Conservation (phyloP, 2,113 vertebrate species). For the Callionymus lyra region DNA sequence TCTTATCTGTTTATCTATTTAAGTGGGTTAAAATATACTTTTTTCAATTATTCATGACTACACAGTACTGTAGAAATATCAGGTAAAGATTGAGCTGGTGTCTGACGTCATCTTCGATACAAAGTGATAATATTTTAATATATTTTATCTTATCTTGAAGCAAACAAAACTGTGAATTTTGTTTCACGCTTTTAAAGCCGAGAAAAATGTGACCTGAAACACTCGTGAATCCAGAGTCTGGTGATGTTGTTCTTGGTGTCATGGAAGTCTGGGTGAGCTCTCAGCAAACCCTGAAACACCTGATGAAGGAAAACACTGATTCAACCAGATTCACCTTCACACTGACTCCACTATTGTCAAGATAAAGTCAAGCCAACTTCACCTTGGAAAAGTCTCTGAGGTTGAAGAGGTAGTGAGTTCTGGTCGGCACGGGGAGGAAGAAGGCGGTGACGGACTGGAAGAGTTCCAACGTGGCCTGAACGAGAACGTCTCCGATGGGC, state of each 20-base stretch:
- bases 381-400: constrained; percentile 89
- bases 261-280: constrained; percentile 75
- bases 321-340: no score
- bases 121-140: no score
- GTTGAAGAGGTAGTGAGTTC: constrained; percentile 88
- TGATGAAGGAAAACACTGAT: constrained; percentile 19
- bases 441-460: constrained; percentile 66
- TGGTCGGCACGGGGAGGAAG: constrained; percentile 81
- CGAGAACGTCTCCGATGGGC: constrained; percentile 70
- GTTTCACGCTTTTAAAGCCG: not conserved
- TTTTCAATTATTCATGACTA: no score
- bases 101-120: no score
- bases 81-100: no score
- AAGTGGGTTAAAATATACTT: no score
- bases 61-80: no score
- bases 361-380: not conserved
- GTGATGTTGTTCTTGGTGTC: constrained; percentile 75
- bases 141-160: no score
- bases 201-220: constrained; percentile 69
- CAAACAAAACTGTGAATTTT: no score
- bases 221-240: constrained; percentile 84
- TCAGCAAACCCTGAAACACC: constrained; percentile 84
- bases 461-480: constrained; percentile 77
- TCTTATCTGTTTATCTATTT: no score
- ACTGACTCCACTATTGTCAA: no score